A percentile compares a stretch with the other conserved stretches of the same genome.
Conservation (phyloP, 2,113 vertebrate species). For the Argyrosomus japonicus region DNA sequence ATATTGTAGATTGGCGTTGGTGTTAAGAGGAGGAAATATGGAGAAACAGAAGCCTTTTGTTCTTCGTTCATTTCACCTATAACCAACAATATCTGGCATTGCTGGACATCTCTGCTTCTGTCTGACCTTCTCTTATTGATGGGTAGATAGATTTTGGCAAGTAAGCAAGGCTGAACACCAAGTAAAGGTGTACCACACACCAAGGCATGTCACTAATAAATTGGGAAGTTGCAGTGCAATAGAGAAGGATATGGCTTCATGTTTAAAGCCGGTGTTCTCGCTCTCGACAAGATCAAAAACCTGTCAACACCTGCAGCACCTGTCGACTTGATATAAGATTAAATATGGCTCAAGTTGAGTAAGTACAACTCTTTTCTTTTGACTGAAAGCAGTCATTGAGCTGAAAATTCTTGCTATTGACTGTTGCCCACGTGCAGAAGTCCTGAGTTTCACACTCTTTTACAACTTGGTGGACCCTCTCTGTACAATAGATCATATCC, state of each 20-base stretch:
- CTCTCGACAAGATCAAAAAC: conserved; percentile 58
- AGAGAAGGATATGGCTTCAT: conserved; percentile 24
- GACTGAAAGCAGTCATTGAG: conserved; percentile 39
- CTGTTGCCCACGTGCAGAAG: conserved; percentile 28
- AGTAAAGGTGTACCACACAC: conserved; percentile 19
- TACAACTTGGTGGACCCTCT: conserved; percentile 58
- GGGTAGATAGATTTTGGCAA: conserved; percentile 30
- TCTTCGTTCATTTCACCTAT: conserved; percentile 39
- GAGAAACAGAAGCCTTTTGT: conserved; percentile 11
- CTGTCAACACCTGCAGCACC: conserved; percentile 44
- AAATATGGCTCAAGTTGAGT: conserved; percentile 53
- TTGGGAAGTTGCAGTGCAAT: conserved; percentile 25
- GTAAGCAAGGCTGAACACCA: conserved; percentile 44
- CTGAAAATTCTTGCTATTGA: conserved; percentile 43
- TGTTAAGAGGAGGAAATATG: conserved; percentile 14
- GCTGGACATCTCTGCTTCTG: conserved; percentile 32
- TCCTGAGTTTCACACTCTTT: conserved; percentile 53
- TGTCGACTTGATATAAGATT: conserved; percentile 53
- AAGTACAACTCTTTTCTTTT: conserved; percentile 53
- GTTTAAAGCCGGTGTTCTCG: conserved; percentile 43
- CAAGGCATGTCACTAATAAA: conserved; percentile 25
- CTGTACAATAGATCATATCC: conserved; percentile 65
- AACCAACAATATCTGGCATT: conserved; percentile 32
- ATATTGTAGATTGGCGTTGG: conserved; percentile 31
- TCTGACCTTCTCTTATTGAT: conserved; percentile 53